These are phyloP conservation scores for Liparis tanakae DNA, from an alignment of 2,797 vertebrate genomes.

Conservation along the genomic window DNA sequence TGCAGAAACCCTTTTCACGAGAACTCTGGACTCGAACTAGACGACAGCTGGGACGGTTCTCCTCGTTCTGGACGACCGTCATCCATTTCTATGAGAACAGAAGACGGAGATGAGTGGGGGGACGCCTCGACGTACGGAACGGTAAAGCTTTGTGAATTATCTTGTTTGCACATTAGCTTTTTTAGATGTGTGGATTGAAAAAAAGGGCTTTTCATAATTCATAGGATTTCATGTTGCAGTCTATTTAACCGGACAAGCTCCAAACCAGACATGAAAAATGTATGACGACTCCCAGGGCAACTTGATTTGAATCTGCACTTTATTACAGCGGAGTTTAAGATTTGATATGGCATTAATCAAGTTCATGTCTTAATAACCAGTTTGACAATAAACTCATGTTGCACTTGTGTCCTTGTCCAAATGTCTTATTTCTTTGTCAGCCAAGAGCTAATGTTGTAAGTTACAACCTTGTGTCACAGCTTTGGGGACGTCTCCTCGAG, in stretches of 20 bases:
- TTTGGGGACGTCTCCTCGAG: neutral
- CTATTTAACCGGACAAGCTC: conserved; percentile 68
- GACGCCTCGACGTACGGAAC: conserved; percentile 41
- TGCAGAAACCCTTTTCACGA: conserved; percentile 51
- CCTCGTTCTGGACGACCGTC: conserved; percentile 43
- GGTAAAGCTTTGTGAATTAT: conserved; percentile 72
- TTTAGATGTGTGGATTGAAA: conserved; percentile 84
- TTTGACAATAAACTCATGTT: conserved; percentile 92
- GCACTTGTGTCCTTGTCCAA: conserved; percentile 72
- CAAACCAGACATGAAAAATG: conserved; percentile 83
- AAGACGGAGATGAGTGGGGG: conserved; percentile 30
- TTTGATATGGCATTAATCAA: conserved; percentile 91
- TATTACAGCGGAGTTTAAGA: conserved; percentile 89
- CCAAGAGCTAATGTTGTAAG: neutral
- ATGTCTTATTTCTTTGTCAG: conserved; percentile 40
- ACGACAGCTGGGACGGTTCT: conserved; percentile 26
- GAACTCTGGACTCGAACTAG: conserved; percentile 46
- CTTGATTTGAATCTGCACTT: conserved; percentile 94
- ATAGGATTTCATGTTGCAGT: conserved; percentile 76
- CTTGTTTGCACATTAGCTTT: conserved; percentile 86
- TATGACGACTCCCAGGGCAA: conserved; percentile 87
- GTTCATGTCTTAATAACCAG: conserved; percentile 91
- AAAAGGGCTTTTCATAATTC: conserved; percentile 92
- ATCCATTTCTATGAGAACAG: conserved; percentile 46
- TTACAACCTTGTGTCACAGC: neutral